Evolutionary conservation across 2,888 invertebrate genomes (phyloP), one percentile per base, ranked within the genome.

Genomic region (Amiota communis): DNA sequence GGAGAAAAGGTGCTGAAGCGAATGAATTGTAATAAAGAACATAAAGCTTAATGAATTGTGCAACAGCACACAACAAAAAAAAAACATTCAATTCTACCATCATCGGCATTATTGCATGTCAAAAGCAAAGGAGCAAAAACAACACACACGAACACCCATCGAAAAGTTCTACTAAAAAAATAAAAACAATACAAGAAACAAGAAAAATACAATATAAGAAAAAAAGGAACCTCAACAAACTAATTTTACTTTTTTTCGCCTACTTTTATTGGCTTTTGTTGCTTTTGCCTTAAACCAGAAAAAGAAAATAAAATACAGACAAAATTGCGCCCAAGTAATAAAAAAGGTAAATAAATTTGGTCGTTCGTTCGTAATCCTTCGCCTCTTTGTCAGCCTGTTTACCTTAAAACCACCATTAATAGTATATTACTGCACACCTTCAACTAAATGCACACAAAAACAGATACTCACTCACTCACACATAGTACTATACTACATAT

Each of bases 21-120:
- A 36, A 36, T 36, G 6, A 36, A 36, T 36, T 36, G 36, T 36
- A 36, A 36, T 36, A 36, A 36, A 36, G 8, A 36, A 36, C 36
- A 36, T 36, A 36, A 36, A 36, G 36, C 36, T 36, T 36, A 36
- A 36, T 36, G 36, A 36, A 36, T 36, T 36, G 36, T 36, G 36
- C 36, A 36, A 36, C 23, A 72, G 71, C 47, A 69, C 70, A 64
- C 48, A 36, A 51, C 36, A 61, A 61, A 70, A 71, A 80, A 51
- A 36, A 61, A 61, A 70, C 71, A 80, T 82, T 80, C 36, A 36
- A 36, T 36, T 36, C 36, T 36, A 4, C 36, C 6, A 6, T 6
- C 6, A 36, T 6, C 36, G 36, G 36, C 36, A 36, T 36, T 6
- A 6, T 36, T 6, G 36, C 36, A 36, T 36, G 36, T 36, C 36